These are phyloP conservation scores for Glomeris maerens DNA, from an alignment of 1,140 invertebrate species.

Conservation along the genomic window DNA sequence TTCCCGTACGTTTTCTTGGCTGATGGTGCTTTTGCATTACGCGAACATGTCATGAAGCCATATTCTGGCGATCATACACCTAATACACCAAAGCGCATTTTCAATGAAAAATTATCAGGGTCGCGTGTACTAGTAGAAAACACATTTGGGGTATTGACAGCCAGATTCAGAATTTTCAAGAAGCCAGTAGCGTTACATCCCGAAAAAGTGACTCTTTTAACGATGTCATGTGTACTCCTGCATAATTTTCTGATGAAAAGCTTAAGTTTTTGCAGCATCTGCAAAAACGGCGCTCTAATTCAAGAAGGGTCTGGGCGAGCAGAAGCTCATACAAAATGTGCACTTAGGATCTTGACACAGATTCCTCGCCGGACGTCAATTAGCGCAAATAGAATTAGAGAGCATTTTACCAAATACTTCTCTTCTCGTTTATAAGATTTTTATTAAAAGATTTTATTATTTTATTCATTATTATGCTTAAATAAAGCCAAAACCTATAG, in stretches of 20 bases:
- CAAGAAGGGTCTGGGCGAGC: neutral
- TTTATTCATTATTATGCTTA: neutral
- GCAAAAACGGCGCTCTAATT: neutral
- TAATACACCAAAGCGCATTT: constrained; percentile 15
- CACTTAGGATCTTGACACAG: too few relatives aligned
- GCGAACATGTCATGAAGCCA: constrained; percentile 18
- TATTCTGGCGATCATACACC: constrained; percentile 10
- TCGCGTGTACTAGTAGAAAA: constrained; percentile 20
- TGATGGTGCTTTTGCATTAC: constrained; percentile 21
- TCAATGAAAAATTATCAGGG: constrained; percentile 19
- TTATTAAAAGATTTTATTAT: constrained; percentile 5
- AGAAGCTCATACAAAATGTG: too few relatives aligned
- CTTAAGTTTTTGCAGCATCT: neutral
- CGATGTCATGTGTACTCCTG: neutral
- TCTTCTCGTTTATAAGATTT: neutral
- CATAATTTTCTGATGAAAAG: neutral
- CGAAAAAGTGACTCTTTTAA: neutral
- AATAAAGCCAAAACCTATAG: too few relatives aligned
- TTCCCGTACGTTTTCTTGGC: constrained; percentile 19
- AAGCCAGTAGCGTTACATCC: neutral
- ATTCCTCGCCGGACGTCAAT: neutral
- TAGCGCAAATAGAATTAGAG: neutral
- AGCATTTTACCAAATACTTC: neutral
- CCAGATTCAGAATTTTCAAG: constrained; percentile 8
- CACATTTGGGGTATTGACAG: constrained; percentile 19